Base-by-base conservation (phyloP, 2,888 invertebrate genomes). In the Oxyteleia sp. region DNA sequence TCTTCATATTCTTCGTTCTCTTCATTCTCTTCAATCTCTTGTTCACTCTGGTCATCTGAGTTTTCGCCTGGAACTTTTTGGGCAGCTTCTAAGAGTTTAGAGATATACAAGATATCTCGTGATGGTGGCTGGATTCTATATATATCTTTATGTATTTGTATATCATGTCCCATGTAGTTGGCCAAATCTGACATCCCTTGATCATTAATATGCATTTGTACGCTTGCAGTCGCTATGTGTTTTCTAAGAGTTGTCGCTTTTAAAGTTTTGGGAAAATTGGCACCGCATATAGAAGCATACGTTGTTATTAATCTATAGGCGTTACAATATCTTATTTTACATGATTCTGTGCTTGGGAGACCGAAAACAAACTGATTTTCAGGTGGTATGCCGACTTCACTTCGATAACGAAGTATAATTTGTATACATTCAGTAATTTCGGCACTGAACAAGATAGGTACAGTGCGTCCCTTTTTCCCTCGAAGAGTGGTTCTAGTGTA, bases 331-430 rank as follows among this genome's bases (percentile, higher is more conserved):
- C 23, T 29, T 11, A 53, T 41, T 11, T 47, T 16, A 11, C n/a
- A 0, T 2, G 26, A 13, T 0, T 18, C 45, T 11, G 26, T 15
- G 1, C 13, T 10, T 7, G 8, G 3, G 4, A 59, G 23, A 1
- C 51, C 74, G 47, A 83, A 82, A 11, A 82, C 7, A 20, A 53
- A 82, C 10, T 32, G 41, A 32, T 82, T 82, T 1, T 47, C 35
- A 29, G 57, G 16, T n/a, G 13, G 43, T 1, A 75, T 53, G 18
- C 38, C 32, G 5, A 23, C 57, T 7, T 74, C 23, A 7, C 51
- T n/a, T 35, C 78, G 29, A 41, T 49, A 49, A 8, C 45, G n/a
- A n/a, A 80, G 4, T 10, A 80, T 23, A 1, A 63, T 13, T 10
- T 57, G 5, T 1, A 82, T 76, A n/a, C 13, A 18, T 0, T 57